Evolutionary conservation across 2,888 invertebrate genomes (phyloP).

Genomic region (Acrobasis consociella): DNA sequence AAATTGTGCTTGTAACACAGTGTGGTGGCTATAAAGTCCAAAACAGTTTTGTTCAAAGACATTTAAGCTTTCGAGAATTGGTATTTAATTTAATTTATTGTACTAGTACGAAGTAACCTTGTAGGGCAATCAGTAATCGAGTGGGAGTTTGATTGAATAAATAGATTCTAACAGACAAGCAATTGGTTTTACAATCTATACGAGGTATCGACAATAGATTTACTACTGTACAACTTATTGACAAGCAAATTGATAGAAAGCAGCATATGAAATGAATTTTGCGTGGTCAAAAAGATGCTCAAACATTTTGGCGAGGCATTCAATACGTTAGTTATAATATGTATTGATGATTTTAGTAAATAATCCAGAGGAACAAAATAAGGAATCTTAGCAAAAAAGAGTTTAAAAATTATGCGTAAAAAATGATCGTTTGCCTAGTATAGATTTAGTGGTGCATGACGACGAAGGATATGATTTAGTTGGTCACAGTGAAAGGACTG

Average conservation of each 20-base stretch:
- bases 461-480: too few species aligned
- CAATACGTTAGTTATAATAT: too few species aligned
- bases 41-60: slow-evolving; percentile 41
- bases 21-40: slow-evolving; percentile 52
- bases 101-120: slow-evolving; percentile 44
- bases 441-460: too few species aligned
- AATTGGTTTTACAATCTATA: slow-evolving; percentile 33
- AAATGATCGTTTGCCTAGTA: too few species aligned
- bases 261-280: background rate
- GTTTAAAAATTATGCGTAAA: too few species aligned
- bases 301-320: too few species aligned
- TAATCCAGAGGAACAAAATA: too few species aligned
- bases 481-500: too few species aligned
- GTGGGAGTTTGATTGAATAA: slow-evolving; percentile 46
- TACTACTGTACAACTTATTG: background rate
- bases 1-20: slow-evolving; percentile 37
- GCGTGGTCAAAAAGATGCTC: background rate
- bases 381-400: too few species aligned
- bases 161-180: slow-evolving; percentile 37
- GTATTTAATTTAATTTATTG: slow-evolving; percentile 47
- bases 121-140: slow-evolving; percentile 40
- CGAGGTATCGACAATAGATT: slow-evolving; percentile 8
- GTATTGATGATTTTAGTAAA: too few species aligned
- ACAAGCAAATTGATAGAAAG: background rate
- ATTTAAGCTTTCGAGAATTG: slow-evolving; percentile 46